These are phyloP conservation scores for Muschampia plurimacula DNA, from an alignment of 2,888 invertebrate species.

Conservation along the genomic window DNA sequence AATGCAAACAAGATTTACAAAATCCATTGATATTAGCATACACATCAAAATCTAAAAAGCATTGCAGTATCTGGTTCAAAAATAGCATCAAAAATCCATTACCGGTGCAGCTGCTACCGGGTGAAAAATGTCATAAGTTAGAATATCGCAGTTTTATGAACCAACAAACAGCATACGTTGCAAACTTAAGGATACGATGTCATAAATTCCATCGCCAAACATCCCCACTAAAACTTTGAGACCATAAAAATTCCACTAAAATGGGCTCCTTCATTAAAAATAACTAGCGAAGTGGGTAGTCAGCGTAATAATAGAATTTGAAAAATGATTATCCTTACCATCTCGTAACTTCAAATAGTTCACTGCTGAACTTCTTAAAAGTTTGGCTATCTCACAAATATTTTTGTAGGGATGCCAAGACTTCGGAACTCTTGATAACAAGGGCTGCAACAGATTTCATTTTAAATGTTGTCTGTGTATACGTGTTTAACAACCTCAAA, in stretches of 20 bases:
- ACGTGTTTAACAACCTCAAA: no score
- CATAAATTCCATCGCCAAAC: constrained; percentile 37
- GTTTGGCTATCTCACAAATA: constrained; percentile 11
- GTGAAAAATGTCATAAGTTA: constrained; percentile 36
- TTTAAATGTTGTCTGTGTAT: no score
- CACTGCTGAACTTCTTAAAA: constrained; percentile 10
- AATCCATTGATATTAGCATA: background rate
- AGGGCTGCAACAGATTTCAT: background rate
- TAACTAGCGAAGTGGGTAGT: constrained; percentile 54
- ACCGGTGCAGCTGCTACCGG: constrained; percentile 23
- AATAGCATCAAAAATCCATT: constrained; percentile 31
- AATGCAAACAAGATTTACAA: background rate
- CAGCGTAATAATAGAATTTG: constrained; percentile 59
- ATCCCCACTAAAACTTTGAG: constrained; percentile 32
- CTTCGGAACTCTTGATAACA: background rate
- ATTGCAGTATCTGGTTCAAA: constrained; percentile 21
- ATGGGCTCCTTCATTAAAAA: constrained; percentile 59
- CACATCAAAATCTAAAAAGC: background rate
- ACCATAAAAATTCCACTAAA: constrained; percentile 51
- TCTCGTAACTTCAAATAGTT: constrained; percentile 26
- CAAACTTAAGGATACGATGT: constrained; percentile 31
- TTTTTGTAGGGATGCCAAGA: constrained; percentile 10
- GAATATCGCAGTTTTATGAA: constrained; percentile 28
- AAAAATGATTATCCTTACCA: constrained; percentile 58
- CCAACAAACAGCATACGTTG: constrained; percentile 34